Base-by-base conservation (phyloP, 64 coral and sea anemone species). In the Porites lutea region DNA sequence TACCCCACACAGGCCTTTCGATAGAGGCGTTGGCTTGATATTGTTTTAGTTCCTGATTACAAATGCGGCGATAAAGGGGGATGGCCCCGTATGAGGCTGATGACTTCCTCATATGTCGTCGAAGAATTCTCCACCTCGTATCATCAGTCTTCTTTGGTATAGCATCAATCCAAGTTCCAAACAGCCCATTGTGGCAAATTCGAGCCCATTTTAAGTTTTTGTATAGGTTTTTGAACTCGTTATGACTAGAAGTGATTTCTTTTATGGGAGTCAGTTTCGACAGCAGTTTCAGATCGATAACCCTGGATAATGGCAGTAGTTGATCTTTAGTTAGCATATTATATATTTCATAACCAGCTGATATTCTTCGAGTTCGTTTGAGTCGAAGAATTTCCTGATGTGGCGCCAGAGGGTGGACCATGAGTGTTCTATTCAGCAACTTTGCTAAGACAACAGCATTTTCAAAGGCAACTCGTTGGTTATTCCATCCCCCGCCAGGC, bases 401-500 rank as follows among this genome's bases (percentile, higher is more conserved):
- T 18, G 92, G 94, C 13, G 97, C 97, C 23, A 99, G 75, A 23
- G 97, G 97, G 13, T 96, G 97, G 5, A 99, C 91, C 13, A 99
- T 93, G 5, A 99, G 92, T 48, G 94, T 96, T 86, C 97, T 78
- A 22, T 96, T 93, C 22, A 99, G 77, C 45, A 99, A 75, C 62
- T 82, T 93, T 13, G 97, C 97, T n/a, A 99, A 72, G 71, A 99
- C 71, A n/a, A 96, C 94, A 1, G 97, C 97, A 63, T 96, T 96
- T 83, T 99, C 97, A 73, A 99, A 89, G 14, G 97, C 97, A 62
- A 99, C 91, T 68, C 97, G 95, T 77, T 99, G 97, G 71, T 99
- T 99, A 60, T 99, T 99, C 97, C 97, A 99, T 44, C 97, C 97
- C n/a, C 97, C 97, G 2, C 91, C 94, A 27, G 97, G 97, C 13